phyloP scores from a whole-genome alignment of 2,797 vertebrate species.

The Tangara arthus region DNA sequence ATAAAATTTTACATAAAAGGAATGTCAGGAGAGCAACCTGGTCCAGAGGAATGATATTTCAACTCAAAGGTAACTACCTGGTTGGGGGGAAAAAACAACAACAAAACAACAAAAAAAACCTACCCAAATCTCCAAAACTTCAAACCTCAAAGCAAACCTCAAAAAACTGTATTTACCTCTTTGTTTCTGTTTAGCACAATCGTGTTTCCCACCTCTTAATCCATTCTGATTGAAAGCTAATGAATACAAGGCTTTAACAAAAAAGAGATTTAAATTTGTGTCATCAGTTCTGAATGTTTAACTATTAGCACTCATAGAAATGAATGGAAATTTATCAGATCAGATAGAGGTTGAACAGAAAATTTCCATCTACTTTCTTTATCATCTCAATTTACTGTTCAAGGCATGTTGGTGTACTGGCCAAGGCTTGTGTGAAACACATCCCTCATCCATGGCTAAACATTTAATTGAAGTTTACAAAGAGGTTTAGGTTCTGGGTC shows the following conservation, averaged over 20 bases:
- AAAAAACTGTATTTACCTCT: neutral
- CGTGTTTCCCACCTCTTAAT: neutral
- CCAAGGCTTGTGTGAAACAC: neutral
- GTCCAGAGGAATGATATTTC: neutral
- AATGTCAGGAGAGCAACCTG: neutral
- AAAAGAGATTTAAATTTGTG: neutral
- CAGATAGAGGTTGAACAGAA: neutral
- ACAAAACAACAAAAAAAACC: neutral
- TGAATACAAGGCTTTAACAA: neutral
- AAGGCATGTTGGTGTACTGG: neutral
- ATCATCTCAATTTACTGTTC: neutral
- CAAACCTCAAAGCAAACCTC: neutral
- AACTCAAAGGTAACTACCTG: neutral
- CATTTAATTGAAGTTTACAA: constrained; percentile 6
- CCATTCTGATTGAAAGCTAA: neutral
- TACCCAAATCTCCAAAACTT: neutral
- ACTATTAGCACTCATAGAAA: neutral
- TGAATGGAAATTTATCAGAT: neutral
- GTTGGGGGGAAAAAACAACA: accelerated
- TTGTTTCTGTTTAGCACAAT: neutral
- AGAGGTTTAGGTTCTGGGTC: constrained; percentile 13
- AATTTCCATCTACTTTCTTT: neutral
- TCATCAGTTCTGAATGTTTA: neutral
- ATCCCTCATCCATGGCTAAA: neutral
- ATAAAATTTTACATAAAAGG: neutral